Evolutionary conservation across 2,888 invertebrate genomes (phyloP), one percentile per base, ranked within the genome.

Genomic region (Seira ritae): DNA sequence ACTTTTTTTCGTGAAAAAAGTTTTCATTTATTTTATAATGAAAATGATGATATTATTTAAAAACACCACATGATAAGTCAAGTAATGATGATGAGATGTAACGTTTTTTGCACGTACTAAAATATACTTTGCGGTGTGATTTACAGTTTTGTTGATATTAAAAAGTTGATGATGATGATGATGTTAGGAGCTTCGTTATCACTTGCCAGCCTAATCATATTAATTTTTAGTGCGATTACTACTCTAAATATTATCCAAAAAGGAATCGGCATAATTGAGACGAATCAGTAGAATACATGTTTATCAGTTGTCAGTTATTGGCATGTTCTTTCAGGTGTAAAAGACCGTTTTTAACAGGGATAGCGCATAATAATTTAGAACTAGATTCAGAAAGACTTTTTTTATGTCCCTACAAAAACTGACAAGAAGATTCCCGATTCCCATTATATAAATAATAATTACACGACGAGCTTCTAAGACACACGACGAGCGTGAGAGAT

Each of bases 121-220:
- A 60, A 60, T 10, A 60, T 42, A 12, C 4, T 60, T 60, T 60
- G 60, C 60, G 60, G 60, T n/a, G 60, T 60, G 60, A 60, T 60
- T 60, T 60, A 60, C 60, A 60, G 60, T 60, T 60, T 60, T 60
- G 60, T 60, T 60, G 60, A 60, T 60, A 60, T 60, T 60, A 60
- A 6, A n/a, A n/a, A 60, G 60, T n/a, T 60, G 60, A 60, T 60
- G n/a, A 17, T 60, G 60, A 60, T 60, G n/a, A 60, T 8, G 42
- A 42, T 42, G 42, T 42, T 4, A 42, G 6, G 42, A 42, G 4
- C 42, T 42, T 42, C 42, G 12, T 8, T 42, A 42, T 42, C 42
- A 42, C n/a, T n/a, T 8, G 42, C 42, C 12, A 12, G 3, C 8
- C 8, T 17, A 60, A 60, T 42, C 10, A 60, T 60, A 60, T 60